Evolutionary conservation across 2,797 vertebrate species (phyloP).

Genomic region (Falco concolor): DNA sequence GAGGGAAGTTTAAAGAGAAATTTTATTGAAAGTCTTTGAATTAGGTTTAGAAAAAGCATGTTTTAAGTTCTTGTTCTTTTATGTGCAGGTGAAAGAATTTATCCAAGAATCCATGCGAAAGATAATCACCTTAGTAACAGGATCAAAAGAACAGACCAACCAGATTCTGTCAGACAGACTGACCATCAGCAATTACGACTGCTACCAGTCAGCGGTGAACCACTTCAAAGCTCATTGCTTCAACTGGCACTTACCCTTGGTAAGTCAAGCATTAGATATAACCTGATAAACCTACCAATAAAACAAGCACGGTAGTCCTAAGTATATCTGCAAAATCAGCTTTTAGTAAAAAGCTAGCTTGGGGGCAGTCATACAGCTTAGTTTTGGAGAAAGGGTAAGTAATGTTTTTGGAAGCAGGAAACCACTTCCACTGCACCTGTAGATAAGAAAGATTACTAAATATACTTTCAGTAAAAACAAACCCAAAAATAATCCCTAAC

Average conservation of each 20-base stretch:
- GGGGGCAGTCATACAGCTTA: background rate
- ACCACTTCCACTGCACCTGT: background rate
- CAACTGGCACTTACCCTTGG: conserved; percentile 87
- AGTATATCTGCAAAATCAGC: background rate
- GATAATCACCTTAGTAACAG: conserved; percentile 76
- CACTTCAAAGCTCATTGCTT: conserved; percentile 89
- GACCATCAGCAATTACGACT: conserved; percentile 77
- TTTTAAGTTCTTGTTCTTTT: background rate
- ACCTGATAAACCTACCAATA: background rate
- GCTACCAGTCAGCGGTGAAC: conserved; percentile 77
- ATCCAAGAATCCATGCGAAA: conserved; percentile 77
- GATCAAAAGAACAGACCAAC: conserved; percentile 27
- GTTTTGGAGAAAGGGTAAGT: background rate
- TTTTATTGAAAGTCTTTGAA: background rate
- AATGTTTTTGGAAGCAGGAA: background rate
- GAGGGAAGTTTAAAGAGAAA: background rate
- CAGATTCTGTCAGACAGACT: conserved; percentile 71
- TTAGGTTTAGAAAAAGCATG: background rate
- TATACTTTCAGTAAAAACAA: background rate
- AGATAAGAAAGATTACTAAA: background rate
- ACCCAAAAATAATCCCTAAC: background rate
- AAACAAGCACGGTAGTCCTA: background rate
- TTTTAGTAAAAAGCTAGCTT: background rate
- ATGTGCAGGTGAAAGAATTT: conserved; percentile 76
- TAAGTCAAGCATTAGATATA: conserved; percentile 48